Conservation (phyloP, 1,140 invertebrate genomes). For the Oscheius sp. region DNA sequence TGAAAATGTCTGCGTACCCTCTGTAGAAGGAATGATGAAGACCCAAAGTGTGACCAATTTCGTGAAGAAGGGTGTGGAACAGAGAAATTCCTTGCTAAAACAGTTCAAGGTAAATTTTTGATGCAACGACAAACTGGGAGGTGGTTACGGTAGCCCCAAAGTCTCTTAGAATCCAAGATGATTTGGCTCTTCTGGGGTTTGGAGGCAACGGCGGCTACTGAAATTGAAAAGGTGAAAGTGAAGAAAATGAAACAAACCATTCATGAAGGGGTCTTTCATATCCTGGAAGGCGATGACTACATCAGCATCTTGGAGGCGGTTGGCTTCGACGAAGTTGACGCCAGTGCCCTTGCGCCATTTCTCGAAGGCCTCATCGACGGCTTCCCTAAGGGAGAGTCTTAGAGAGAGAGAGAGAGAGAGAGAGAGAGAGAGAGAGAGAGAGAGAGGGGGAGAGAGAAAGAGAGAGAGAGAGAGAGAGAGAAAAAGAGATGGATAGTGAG, state of each 20-base stretch:
- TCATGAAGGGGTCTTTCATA: conserved; percentile 18
- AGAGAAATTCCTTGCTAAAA: conserved; percentile 21
- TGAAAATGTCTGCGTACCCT: not conserved
- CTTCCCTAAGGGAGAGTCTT: conserved; percentile 13
- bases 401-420: no score
- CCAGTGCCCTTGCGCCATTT: conserved; percentile 19
- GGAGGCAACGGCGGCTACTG: conserved; percentile 26
- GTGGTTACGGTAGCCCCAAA: conserved; percentile 24
- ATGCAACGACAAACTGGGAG: not conserved
- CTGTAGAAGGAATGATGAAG: conserved; percentile 27
- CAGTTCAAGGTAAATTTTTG: not conserved
- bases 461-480: no score
- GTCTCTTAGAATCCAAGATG: conserved; percentile 13
- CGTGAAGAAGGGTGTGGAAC: conserved; percentile 25
- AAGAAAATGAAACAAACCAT: not conserved
- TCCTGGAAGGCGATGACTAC: conserved; percentile 26
- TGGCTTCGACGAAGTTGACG: conserved; percentile 19
- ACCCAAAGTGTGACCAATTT: conserved; percentile 31
- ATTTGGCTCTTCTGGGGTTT: conserved; percentile 26
- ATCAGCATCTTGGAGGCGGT: not conserved
- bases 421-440: no score
- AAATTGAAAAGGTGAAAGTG: not conserved
- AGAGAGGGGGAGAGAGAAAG: no score
- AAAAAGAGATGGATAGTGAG: no score
- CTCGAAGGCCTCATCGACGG: conserved; percentile 22